Conservation (phyloP, 2,888 invertebrate species). For the Drosophila histrio region DNA sequence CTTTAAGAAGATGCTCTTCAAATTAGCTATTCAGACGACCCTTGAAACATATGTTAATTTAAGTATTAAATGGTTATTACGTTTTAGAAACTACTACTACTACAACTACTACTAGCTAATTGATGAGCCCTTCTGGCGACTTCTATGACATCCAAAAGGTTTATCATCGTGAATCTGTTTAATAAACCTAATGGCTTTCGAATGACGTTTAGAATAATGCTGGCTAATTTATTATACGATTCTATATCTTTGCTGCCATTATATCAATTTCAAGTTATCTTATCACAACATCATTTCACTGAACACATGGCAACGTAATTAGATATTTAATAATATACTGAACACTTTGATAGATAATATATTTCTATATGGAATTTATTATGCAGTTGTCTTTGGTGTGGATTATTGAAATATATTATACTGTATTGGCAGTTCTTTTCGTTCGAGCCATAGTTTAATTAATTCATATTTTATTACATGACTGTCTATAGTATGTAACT, state of each 20-base stretch:
- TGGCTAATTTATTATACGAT: constrained; percentile 1
- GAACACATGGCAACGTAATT: constrained; percentile 24
- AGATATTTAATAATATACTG: constrained; percentile 35
- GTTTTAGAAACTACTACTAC: neutral
- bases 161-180: constrained; percentile 14
- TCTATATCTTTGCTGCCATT: constrained; percentile 19
- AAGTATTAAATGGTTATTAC: neutral
- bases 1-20: constrained; percentile 1
- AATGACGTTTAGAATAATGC: constrained; percentile 13
- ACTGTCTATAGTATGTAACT: neutral
- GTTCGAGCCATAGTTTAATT: neutral
- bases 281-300: constrained; percentile 9
- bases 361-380: constrained; percentile 24
- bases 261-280: constrained; percentile 21
- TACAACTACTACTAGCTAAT: too few relatives aligned
- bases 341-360: constrained; percentile 21
- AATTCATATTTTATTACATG: neutral
- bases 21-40: constrained; percentile 4
- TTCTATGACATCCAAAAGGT: neutral
- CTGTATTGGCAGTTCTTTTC: too few relatives aligned
- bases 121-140: neutral
- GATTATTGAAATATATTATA: too few relatives aligned
- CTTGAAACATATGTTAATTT: neutral
- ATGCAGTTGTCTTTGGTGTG: neutral
- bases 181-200: constrained; percentile 19